phyloP scores from a whole-genome alignment of 2,888 invertebrate genomes.

The Ochropleura leucogaster region DNA sequence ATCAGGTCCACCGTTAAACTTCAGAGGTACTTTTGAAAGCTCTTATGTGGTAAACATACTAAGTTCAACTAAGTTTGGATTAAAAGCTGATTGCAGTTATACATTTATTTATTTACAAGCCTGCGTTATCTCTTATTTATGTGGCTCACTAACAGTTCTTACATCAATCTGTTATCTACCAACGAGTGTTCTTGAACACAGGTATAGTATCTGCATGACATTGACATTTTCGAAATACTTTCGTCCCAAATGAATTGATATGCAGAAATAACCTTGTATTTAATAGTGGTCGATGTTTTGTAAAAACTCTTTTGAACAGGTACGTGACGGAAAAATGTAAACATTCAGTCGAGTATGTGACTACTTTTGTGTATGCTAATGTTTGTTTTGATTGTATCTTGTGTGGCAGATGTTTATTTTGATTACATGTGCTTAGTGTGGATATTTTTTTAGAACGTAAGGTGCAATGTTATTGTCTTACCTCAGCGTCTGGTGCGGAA shows the following conservation, averaged over 20 bases:
- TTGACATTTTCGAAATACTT: conserved; percentile 70
- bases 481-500: conserved; percentile 88
- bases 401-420: conserved; percentile 25
- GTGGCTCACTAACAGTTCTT: conserved; percentile 15
- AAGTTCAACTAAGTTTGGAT: background rate
- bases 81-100: conserved; percentile 32
- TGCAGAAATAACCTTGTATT: conserved; percentile 56
- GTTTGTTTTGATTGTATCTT: conserved; percentile 39
- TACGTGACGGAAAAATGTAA: conserved; percentile 33
- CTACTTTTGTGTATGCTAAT: conserved; percentile 8
- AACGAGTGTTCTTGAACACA: conserved; percentile 43
- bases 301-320: conserved; percentile 18
- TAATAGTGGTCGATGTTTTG: conserved; percentile 47
- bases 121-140: conserved; percentile 48
- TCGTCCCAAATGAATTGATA: conserved; percentile 49
- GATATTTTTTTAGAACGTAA: conserved; percentile 4
- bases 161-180: conserved; percentile 39
- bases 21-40: background rate
- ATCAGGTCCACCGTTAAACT: background rate
- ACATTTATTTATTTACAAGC: conserved; percentile 66
- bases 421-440: conserved; percentile 17
- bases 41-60: background rate
- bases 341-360: conserved; percentile 4
- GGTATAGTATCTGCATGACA: conserved; percentile 62
- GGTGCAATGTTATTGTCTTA: conserved; percentile 66